A percentile compares a stretch with the other conserved stretches of the same genome.
These are phyloP conservation scores for Lasioglossum zephyrum DNA, from an alignment of 2,888 invertebrate species.

Conservation along the genomic window DNA sequence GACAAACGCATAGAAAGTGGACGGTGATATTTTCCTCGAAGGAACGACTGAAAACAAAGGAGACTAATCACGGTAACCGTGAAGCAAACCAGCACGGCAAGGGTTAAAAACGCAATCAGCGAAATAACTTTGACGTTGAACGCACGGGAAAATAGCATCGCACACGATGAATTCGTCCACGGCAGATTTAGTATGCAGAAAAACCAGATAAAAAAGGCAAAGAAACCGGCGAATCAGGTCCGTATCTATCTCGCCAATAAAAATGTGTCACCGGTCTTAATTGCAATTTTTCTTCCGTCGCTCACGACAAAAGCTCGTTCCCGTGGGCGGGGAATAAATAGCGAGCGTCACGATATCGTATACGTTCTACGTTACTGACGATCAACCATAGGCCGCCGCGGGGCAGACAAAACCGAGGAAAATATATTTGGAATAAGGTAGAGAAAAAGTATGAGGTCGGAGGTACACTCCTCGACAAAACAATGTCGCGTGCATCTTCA, in stretches of 20 bases:
- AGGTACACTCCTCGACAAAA: neutral
- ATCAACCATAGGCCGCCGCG: conserved; percentile 14
- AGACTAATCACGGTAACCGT: neutral
- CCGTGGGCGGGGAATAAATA: conserved; percentile 45
- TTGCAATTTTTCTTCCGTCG: conserved; percentile 61
- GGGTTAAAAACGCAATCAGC: neutral
- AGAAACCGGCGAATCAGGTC: neutral
- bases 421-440: conserved; percentile 16
- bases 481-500: neutral
- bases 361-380: conserved; percentile 59
- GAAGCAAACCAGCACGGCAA: neutral
- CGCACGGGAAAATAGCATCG: neutral
- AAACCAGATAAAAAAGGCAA: neutral
- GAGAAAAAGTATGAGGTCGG: neutral
- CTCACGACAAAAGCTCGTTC: conserved; percentile 55
- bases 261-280: conserved; percentile 56
- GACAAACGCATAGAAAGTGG: no score
- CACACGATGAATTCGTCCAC: neutral
- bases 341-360: conserved; percentile 47
- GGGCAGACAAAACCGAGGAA: neutral
- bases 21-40: neutral
- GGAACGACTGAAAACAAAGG: neutral
- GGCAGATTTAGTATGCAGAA: neutral
- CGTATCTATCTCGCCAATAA: conserved; percentile 50
- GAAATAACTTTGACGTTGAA: conserved; percentile 1